A percentile compares a stretch with the other conserved stretches of the same genome.
Conservation (phyloP, 2,888 invertebrate species). For the Ditula angustiorana region DNA sequence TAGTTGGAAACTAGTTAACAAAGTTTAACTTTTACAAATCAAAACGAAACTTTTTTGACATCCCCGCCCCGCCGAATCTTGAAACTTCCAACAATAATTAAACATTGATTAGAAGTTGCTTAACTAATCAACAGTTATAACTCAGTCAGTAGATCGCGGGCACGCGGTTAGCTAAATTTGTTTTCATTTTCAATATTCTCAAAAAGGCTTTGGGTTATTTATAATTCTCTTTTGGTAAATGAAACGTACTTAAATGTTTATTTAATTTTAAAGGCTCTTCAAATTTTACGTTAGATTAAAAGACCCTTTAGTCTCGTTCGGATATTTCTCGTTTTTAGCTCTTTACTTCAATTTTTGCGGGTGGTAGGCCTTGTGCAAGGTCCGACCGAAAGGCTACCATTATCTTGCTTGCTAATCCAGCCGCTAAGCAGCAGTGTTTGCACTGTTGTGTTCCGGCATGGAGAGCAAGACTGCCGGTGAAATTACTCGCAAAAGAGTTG, state of each 20-base stretch:
- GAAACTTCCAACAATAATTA: slow-evolving; percentile 19
- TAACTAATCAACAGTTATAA: slow-evolving; percentile 15
- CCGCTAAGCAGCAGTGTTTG: too few species aligned
- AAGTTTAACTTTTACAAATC: not conserved
- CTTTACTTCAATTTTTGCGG: too few species aligned
- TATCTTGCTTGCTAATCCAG: too few species aligned
- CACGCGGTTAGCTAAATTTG: not conserved
- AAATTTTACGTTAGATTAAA: not conserved
- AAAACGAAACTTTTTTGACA: slow-evolving; percentile 11
- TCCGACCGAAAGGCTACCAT: too few species aligned
- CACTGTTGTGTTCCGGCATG: too few species aligned
- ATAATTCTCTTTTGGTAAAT: slow-evolving; percentile 5
- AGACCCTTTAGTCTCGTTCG: not conserved
- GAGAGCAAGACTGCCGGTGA: too few species aligned
- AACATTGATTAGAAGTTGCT: slow-evolving; percentile 26
- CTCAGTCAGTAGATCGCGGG: not conserved
- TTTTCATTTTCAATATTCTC: not conserved
- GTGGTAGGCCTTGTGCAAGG: too few species aligned
- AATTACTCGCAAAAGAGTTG: too few species aligned
- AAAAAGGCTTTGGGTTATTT: slow-evolving; percentile 4
- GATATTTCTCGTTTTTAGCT: not conserved
- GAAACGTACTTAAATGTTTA: not conserved
- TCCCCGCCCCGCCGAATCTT: slow-evolving; percentile 3
- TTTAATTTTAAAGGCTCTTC: slow-evolving; percentile 1
- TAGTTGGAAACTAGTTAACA: not conserved